These are phyloP conservation scores for Poecilus cupreus DNA, from an alignment of 2,888 invertebrate genomes.

Conservation along the genomic window DNA sequence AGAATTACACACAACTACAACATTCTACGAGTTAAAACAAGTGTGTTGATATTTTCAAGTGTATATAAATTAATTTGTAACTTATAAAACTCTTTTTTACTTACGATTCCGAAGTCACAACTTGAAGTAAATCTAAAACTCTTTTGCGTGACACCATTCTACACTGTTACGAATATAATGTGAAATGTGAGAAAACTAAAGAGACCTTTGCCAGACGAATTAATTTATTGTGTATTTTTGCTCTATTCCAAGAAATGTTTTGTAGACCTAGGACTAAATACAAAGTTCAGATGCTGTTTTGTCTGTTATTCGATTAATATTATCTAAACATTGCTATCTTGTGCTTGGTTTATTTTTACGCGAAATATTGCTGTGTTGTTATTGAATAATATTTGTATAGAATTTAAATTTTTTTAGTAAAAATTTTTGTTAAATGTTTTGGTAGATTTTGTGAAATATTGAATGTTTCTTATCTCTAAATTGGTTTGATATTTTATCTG, in stretches of 20 bases:
- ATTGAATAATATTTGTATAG: not conserved
- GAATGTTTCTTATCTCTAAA: too few relatives aligned
- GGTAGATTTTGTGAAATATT: not conserved
- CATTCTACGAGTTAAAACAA: too few relatives aligned
- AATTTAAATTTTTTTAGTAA: not conserved
- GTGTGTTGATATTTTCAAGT: too few relatives aligned
- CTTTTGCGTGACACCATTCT: slow-evolving; percentile 75
- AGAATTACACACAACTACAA: too few relatives aligned
- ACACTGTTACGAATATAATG: not conserved
- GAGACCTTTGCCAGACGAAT: not conserved
- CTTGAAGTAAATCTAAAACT: slow-evolving; percentile 80
- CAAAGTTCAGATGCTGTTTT: slow-evolving; percentile 17
- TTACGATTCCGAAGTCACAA: slow-evolving; percentile 81
- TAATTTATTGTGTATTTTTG: slow-evolving; percentile 30
- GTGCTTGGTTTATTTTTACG: not conserved
- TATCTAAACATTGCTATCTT: slow-evolving; percentile 18
- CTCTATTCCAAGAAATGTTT: not conserved
- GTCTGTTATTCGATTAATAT: not conserved
- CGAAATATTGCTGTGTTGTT: not conserved
- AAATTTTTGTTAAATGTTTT: slow-evolving; percentile 1
- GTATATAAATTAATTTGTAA: too few relatives aligned
- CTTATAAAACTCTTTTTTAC: too few relatives aligned
- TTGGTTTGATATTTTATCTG: too few relatives aligned
- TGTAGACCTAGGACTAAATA: not conserved
- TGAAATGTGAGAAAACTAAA: too few relatives aligned